A percentile compares a stretch with the other conserved stretches of the same genome.
These are phyloP conservation scores for Pygocentrus nattereri DNA, from an alignment of 2,797 vertebrate species.

Conservation along the genomic window DNA sequence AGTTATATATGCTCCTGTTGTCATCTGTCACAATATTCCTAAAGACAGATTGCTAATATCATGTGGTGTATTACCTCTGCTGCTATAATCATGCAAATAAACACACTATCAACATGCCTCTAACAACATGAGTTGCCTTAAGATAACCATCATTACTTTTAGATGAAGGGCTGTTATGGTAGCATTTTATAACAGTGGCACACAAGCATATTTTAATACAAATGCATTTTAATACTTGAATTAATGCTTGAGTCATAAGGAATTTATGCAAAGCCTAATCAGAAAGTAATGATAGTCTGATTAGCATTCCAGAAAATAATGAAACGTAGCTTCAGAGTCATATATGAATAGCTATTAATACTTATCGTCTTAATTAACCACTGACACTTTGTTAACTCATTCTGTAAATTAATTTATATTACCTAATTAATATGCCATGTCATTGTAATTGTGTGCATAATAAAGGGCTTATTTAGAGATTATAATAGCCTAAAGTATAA, in stretches of 20 bases:
- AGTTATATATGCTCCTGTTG: background rate
- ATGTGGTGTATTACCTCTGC: background rate
- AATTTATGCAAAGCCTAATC: background rate
- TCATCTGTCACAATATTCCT: constrained; percentile 2
- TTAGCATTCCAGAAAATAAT: background rate
- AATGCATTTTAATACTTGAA: background rate
- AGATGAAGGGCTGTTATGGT: background rate
- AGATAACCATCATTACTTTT: background rate
- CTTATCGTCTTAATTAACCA: no score
- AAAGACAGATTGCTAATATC: constrained; percentile 6
- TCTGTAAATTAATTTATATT: background rate
- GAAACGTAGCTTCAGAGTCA: background rate
- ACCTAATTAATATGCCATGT: background rate
- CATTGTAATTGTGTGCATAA: background rate
- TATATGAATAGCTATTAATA: background rate
- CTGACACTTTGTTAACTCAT: background rate
- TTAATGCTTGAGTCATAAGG: background rate
- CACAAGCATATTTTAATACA: no score
- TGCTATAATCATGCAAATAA: background rate
- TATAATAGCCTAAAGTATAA: background rate
- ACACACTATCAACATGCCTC: background rate
- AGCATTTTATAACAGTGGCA: background rate
- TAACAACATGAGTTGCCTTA: background rate
- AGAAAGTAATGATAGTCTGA: background rate
- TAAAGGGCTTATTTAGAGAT: background rate